Conservation (phyloP, 2,113 vertebrate genomes). For the Azemiops feae region DNA sequence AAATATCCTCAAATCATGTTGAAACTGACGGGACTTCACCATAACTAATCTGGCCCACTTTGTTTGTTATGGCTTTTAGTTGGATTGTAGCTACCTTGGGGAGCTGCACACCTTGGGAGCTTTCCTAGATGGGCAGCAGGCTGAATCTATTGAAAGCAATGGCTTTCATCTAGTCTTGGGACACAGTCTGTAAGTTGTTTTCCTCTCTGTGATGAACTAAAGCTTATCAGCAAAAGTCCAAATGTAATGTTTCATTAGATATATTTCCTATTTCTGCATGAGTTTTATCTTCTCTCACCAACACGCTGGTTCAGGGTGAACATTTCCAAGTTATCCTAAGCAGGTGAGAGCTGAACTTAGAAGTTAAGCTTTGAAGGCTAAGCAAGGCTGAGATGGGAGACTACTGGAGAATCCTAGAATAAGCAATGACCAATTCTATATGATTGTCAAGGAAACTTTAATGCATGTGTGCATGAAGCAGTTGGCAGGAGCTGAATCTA, state of each 20-base stretch:
- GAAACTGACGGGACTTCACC: neutral
- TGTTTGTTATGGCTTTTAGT: neutral
- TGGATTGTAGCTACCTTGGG: neutral
- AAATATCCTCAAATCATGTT: neutral
- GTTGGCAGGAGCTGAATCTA: neutral
- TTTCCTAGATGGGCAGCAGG: neutral
- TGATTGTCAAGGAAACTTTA: neutral
- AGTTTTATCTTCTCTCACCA: neutral
- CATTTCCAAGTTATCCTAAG: neutral
- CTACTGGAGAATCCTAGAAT: neutral
- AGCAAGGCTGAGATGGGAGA: neutral
- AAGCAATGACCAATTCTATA: neutral
- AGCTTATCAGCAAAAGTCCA: neutral
- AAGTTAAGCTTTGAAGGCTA: neutral
- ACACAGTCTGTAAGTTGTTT: neutral
- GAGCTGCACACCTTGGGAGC: neutral
- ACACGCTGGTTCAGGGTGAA: neutral
- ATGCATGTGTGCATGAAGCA: neutral
- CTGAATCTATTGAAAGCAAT: neutral
- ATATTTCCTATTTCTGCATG: neutral
- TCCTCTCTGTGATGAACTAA: neutral
- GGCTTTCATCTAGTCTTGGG: neutral
- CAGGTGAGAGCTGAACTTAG: neutral
- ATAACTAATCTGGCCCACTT: neutral
- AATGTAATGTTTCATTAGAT: neutral